Evolutionary conservation across 2,113 vertebrate genomes (phyloP).

Genomic region (Zeus faber): DNA sequence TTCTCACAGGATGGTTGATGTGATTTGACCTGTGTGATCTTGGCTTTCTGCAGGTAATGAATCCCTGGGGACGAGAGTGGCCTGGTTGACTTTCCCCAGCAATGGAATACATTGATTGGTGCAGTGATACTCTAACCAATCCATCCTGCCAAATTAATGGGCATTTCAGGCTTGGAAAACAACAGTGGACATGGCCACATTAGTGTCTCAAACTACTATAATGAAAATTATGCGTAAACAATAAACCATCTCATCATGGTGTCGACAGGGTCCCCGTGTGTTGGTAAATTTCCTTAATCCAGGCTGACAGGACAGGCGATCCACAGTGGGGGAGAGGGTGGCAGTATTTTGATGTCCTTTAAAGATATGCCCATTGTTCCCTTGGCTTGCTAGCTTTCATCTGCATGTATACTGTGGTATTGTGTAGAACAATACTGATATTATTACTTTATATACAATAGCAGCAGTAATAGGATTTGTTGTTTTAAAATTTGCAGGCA

Average conservation of each 20-base stretch:
- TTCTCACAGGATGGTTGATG: constrained; percentile 27
- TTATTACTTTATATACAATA: no score
- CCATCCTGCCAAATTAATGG: constrained; percentile 42
- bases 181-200: constrained; percentile 5
- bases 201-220: neutral
- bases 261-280: neutral
- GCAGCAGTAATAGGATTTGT: no score
- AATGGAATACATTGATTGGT: constrained; percentile 50
- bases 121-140: constrained; percentile 40
- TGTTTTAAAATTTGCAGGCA: no score
- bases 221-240: neutral
- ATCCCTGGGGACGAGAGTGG: constrained; percentile 39
- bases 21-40: constrained; percentile 28
- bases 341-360: no score
- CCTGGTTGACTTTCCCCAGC: constrained; percentile 34
- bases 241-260: neutral
- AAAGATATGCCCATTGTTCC: no score
- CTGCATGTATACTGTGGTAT: no score
- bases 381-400: no score
- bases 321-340: no score
- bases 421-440: no score
- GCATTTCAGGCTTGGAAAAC: constrained; percentile 15
- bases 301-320: no score
- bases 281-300: neutral
- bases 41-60: constrained; percentile 53